These are phyloP conservation scores for Rhinopomastus cyanomelas DNA, from an alignment of 2,113 vertebrate species.

Conservation along the genomic window DNA sequence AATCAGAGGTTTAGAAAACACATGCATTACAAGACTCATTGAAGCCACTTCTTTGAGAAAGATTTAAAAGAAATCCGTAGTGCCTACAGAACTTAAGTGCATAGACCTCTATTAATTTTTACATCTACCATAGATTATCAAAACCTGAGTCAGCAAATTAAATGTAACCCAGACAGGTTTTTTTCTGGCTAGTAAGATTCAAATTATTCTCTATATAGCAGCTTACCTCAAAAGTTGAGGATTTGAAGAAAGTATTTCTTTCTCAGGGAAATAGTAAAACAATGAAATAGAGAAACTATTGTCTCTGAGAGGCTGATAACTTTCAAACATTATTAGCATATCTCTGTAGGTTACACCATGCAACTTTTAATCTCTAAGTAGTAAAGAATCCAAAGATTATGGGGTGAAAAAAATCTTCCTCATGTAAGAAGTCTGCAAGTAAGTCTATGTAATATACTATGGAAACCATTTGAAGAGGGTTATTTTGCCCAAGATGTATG, in stretches of 20 bases:
- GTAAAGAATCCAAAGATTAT: neutral
- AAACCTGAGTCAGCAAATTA: neutral
- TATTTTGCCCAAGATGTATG: neutral
- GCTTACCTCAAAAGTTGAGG: neutral
- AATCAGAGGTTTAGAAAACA: neutral
- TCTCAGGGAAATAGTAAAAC: neutral
- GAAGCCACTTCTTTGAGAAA: neutral
- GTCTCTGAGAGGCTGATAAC: neutral
- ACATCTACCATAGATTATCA: neutral
- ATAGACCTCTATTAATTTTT: neutral
- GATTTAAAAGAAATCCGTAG: neutral
- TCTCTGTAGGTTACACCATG: neutral
- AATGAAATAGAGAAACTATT: neutral
- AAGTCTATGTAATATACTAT: neutral
- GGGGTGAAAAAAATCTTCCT: accelerated
- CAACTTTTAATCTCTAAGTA: neutral
- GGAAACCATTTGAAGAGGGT: neutral
- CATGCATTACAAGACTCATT: neutral
- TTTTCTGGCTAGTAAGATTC: neutral
- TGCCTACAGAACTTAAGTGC: neutral
- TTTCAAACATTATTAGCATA: neutral
- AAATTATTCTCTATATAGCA: neutral
- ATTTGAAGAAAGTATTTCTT: neutral
- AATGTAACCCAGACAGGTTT: neutral
- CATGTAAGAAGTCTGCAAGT: neutral